Conservation (phyloP, 2,888 invertebrate genomes). For the Drosophila mimica region DNA sequence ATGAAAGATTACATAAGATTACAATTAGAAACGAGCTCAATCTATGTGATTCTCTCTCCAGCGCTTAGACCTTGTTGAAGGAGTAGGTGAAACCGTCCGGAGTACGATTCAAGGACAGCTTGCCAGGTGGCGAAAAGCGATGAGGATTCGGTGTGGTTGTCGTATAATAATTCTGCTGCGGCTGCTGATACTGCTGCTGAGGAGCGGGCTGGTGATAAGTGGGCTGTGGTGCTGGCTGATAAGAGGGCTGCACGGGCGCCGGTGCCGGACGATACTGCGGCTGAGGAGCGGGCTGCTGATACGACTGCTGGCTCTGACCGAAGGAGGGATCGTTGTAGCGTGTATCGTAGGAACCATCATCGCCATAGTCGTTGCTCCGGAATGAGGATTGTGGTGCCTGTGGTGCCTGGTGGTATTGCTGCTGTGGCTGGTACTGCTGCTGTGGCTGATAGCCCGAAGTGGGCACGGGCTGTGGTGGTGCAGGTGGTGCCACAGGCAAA, state of each 20-base stretch:
- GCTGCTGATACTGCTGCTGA: slow-evolving; percentile 83
- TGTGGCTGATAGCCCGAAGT: slow-evolving; percentile 86
- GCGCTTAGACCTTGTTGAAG: slow-evolving; percentile 88
- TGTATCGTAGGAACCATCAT: slow-evolving; percentile 85
- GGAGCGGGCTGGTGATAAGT: slow-evolving; percentile 86
- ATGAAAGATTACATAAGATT: slow-evolving; percentile 54
- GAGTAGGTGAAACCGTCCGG: slow-evolving; percentile 95
- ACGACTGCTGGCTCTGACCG: slow-evolving; percentile 79
- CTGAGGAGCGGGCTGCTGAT: slow-evolving; percentile 85
- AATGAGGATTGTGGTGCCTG: slow-evolving; percentile 81
- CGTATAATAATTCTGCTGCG: slow-evolving; percentile 82
- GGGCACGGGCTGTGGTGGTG: slow-evolving; percentile 86
- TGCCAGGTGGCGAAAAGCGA: slow-evolving; percentile 93
- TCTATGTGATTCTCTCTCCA: slow-evolving; percentile 74
- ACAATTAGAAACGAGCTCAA: slow-evolving; percentile 69
- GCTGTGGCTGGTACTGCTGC: slow-evolving; percentile 72
- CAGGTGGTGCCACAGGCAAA: slow-evolving; percentile 89
- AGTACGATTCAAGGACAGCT: slow-evolving; percentile 93
- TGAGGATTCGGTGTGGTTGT: slow-evolving; percentile 89
- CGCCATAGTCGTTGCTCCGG: slow-evolving; percentile 79
- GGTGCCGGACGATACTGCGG: slow-evolving; percentile 79
- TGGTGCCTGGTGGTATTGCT: slow-evolving; percentile 78
- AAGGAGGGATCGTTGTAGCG: slow-evolving; percentile 84
- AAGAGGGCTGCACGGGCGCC: slow-evolving; percentile 73
- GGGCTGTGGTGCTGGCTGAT: slow-evolving; percentile 85